Evolutionary conservation across 1,140 invertebrate genomes (phyloP), one percentile per base, ranked within the genome.

Genomic region (Asobara japonica): DNA sequence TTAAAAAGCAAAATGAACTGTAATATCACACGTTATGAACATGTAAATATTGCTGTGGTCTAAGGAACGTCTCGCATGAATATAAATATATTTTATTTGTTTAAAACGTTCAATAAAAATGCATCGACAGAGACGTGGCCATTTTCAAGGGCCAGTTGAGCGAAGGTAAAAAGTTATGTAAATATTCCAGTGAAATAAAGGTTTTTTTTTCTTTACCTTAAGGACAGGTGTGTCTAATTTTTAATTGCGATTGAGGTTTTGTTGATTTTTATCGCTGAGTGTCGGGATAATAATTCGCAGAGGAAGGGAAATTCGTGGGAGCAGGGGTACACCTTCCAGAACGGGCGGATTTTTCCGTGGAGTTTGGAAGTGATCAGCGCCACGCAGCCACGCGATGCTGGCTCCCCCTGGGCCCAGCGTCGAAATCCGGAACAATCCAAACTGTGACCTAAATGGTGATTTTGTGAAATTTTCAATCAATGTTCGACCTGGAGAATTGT

Each of bases 331-430:
- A 89, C 87, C 75, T 80, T 85, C 92, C 92, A 93, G 1, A 62
- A n/a, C 16, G 11, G 87, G 86, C 30, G 86, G 45, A 30, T n/a
- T 36, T 20, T 30, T 20, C 48, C 30, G 86, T 5, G 87, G 18
- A 11, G 45, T 45, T 27, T 66, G 6, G 30, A 1, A 16, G 61
- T 68, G 27, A 88, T 88, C 6, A 93, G 76, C n/a, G 85, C 82
- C 0, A 89, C 89, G 70, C 92, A 93, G 38, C 90, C 88, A 65
- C 88, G 85, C 11, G 84, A 83, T 1, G 82, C 76, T 0, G 92
- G 92, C 75, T 93, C 88, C 0, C 90, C 89, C 3, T 89, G 89
- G 0, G 89, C 90, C 92, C 92, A 93, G 10, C 91, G 91, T 30
- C 91, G 85, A 76, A 89, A 92, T 5, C 87, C 84, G 0, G 87